phyloP scores from a whole-genome alignment of 2,797 vertebrate species.

The Lutjanus argentimaculatus region DNA sequence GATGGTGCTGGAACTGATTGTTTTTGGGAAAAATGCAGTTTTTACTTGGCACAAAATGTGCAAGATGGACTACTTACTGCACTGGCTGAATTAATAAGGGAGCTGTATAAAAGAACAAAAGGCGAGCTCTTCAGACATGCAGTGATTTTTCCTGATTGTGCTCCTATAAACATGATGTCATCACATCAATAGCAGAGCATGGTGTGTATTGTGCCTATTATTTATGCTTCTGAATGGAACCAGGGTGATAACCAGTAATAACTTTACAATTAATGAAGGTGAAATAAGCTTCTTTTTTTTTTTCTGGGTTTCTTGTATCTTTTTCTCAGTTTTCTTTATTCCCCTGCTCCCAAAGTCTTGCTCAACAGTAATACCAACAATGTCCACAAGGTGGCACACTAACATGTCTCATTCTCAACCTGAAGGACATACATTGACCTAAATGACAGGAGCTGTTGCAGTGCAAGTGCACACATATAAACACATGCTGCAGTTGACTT shows the following conservation, averaged over 20 bases:
- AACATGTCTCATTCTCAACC: slow-evolving; percentile 32
- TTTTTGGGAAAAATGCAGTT: slow-evolving; percentile 64
- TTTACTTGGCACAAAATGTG: slow-evolving; percentile 55
- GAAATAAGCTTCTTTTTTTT: slow-evolving; percentile 34
- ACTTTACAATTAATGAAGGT: slow-evolving; percentile 39
- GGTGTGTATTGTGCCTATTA: slow-evolving; percentile 72
- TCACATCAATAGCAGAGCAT: slow-evolving; percentile 45
- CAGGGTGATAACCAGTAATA: slow-evolving; percentile 37
- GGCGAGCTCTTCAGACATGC: slow-evolving; percentile 11
- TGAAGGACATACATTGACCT: slow-evolving; percentile 11
- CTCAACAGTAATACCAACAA: slow-evolving; percentile 50
- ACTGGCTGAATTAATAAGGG: slow-evolving; percentile 30
- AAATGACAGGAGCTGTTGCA: slow-evolving; percentile 8
- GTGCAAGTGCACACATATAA: background rate
- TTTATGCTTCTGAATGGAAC: slow-evolving; percentile 69
- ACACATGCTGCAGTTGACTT: slow-evolving; percentile 13
- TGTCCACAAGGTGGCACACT: slow-evolving; percentile 71
- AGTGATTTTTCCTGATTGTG: slow-evolving; percentile 44
- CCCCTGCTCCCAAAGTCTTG: background rate
- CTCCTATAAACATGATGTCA: slow-evolving; percentile 41
- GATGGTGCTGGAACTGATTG: slow-evolving; percentile 77
- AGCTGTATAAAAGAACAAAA: slow-evolving; percentile 31
- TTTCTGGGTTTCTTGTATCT: slow-evolving; percentile 42
- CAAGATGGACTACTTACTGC: slow-evolving; percentile 53
- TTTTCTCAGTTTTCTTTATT: background rate